A percentile compares a stretch with the other conserved stretches of the same genome.
phyloP scores from a whole-genome alignment of 2,888 invertebrate genomes.

The Sesia apiformis region DNA sequence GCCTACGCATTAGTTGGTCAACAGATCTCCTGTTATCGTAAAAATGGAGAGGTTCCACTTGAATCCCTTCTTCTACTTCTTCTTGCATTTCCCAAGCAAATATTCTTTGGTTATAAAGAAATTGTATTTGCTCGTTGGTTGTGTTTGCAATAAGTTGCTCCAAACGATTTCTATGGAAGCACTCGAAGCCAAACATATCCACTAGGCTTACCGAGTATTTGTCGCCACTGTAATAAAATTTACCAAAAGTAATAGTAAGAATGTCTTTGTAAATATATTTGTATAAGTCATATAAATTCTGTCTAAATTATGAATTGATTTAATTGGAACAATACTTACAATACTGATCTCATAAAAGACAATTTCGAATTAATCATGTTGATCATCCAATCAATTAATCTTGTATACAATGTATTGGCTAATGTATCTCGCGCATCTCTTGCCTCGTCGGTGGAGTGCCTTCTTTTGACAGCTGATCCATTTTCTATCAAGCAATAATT shows the following conservation, averaged over 20 bases:
- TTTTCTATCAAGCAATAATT: conserved; percentile 88
- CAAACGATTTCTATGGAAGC: conserved; percentile 87
- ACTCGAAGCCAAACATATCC: conserved; percentile 95
- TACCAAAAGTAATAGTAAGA: background rate
- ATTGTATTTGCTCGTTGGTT: conserved; percentile 94
- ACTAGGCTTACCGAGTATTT: conserved; percentile 86
- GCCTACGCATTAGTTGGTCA: conserved; percentile 89
- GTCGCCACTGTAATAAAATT: conserved; percentile 80
- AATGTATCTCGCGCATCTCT: conserved; percentile 88
- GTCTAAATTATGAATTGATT: background rate
- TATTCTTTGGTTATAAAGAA: conserved; percentile 92
- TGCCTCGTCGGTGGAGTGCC: conserved; percentile 87
- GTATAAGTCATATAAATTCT: too few relatives aligned
- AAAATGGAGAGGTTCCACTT: conserved; percentile 81
- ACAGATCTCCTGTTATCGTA: conserved; percentile 92
- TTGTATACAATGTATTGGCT: conserved; percentile 87
- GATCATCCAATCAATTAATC: conserved; percentile 92
- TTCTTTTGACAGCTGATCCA: conserved; percentile 79
- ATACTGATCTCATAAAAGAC: conserved; percentile 87
- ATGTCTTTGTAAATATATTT: background rate
- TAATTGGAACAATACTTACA: conserved; percentile 76
- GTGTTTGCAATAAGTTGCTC: conserved; percentile 93
- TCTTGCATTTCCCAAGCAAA: conserved; percentile 93
- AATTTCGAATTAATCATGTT: conserved; percentile 89
- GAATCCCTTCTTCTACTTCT: conserved; percentile 86